Evolutionary conservation across 2,888 invertebrate species (phyloP), one percentile per base, ranked within the genome.

Genomic region (Cheilosia scutellata): DNA sequence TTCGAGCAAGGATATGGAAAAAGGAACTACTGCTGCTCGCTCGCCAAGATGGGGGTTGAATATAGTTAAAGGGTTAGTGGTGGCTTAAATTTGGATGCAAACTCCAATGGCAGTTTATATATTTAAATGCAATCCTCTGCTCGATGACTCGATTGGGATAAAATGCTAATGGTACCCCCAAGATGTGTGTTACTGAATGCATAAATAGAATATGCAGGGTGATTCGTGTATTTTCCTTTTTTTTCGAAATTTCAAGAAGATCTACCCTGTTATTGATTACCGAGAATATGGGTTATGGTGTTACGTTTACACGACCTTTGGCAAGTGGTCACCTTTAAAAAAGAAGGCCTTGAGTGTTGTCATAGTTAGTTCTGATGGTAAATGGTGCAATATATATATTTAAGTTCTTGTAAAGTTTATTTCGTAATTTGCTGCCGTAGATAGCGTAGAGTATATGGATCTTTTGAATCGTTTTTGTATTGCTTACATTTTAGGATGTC

Each of bases 131-230:
- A 63, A 37, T 74, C 57, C 49, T 47, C 25, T 44, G 49, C 53
- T 25, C 27, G 60, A 58, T 27, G 72, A 53, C 72, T 20, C 44
- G 27, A 53, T 74, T 60, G 29, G 66, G 72, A 77, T 77, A 57
- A 82, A 82, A 82, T 82, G 72, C 55, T 68, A 68, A 77, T 78
- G 62, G 42, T 55, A 53, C 53, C 27, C 53, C 40, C 44, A 63
- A 44, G 57, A 51, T 77, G 62, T 29, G 42, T 40, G 55, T 68
- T 49, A 66, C 42, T 47, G 58, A 66, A 71, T 82, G 47, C 66
- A 57, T 76, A 65, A 71, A 65, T 53, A 72, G 37, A 62, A 31
- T 29, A 51, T 47, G 44, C 53, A 63, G 53, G 63, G 63, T 74
- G 63, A 63, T 74, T 25, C n/a, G 11, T 9, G 13, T 25, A 13